These are phyloP conservation scores for Micromesistius poutassou DNA, from an alignment of 2,797 vertebrate genomes.

Conservation along the genomic window DNA sequence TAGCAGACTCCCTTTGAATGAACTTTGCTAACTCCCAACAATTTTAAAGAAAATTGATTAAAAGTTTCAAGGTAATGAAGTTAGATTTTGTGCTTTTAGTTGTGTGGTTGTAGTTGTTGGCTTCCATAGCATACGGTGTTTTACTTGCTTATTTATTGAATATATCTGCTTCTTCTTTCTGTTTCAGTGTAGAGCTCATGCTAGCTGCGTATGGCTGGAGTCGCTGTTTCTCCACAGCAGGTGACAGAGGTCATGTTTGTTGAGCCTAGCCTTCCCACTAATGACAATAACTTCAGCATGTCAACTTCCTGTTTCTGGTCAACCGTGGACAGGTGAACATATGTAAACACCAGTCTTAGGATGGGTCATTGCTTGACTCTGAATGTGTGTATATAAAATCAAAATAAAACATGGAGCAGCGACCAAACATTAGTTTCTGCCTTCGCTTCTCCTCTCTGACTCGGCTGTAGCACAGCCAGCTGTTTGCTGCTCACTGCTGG, in stretches of 20 bases:
- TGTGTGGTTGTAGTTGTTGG: too few relatives aligned
- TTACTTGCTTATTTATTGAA: too few relatives aligned
- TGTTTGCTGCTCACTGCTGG: constrained; percentile 56
- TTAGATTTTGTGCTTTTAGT: too few relatives aligned
- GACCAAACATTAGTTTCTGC: constrained; percentile 8
- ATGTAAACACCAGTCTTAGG: not conserved
- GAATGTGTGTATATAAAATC: constrained; percentile 9
- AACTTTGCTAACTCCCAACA: too few relatives aligned
- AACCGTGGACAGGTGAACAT: not conserved
- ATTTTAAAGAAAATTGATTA: too few relatives aligned
- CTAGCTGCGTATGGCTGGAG: too few relatives aligned
- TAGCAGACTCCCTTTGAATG: too few relatives aligned
- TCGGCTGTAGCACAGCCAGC: constrained; percentile 29
- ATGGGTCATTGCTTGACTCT: constrained; percentile 10
- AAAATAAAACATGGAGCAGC: not conserved
- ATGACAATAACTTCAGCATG: not conserved
- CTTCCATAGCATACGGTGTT: too few relatives aligned
- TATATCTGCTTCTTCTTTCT: not conserved
- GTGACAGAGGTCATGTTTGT: too few relatives aligned
- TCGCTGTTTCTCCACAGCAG: too few relatives aligned
- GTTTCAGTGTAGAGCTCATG: too few relatives aligned
- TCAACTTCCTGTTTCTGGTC: not conserved
- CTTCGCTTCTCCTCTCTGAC: constrained; percentile 24
- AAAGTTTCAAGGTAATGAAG: too few relatives aligned
- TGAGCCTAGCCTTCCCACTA: not conserved